These are phyloP conservation scores for Euphonia xanthogaster DNA, from an alignment of 2,797 vertebrate genomes.

Conservation along the genomic window DNA sequence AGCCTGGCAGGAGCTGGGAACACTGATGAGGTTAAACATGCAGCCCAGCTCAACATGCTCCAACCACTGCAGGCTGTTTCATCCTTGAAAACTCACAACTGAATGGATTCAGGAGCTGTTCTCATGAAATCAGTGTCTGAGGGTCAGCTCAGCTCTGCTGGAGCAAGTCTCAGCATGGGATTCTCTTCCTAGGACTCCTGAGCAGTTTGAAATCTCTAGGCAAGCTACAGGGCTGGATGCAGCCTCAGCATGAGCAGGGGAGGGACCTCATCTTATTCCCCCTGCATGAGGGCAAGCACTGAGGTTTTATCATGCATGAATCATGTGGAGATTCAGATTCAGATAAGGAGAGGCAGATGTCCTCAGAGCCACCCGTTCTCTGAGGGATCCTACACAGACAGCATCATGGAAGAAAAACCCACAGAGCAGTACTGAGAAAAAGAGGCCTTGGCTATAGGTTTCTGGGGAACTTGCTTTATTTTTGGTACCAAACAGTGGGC, in stretches of 20 bases:
- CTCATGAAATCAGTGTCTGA: neutral
- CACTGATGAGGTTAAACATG: neutral
- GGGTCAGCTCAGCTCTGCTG: neutral
- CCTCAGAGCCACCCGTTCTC: neutral
- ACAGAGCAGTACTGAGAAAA: neutral
- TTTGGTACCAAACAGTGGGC: neutral
- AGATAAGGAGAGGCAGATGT: neutral
- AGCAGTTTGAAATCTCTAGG: neutral
- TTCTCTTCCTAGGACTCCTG: neutral
- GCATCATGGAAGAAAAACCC: neutral
- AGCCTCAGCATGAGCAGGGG: neutral
- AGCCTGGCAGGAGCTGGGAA: neutral
- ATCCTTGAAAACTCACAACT: neutral
- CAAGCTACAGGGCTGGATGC: neutral
- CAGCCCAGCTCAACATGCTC: neutral
- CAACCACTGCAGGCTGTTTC: neutral
- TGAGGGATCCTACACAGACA: neutral
- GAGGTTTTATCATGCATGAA: neutral
- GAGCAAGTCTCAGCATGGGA: neutral
- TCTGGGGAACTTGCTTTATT: neutral
- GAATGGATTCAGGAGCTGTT: neutral
- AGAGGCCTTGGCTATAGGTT: neutral
- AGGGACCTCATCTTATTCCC: neutral
- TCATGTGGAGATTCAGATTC: neutral
- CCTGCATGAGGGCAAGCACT: neutral